phyloP scores from a whole-genome alignment of 2,113 vertebrate species.

The Nannospalax galili region DNA sequence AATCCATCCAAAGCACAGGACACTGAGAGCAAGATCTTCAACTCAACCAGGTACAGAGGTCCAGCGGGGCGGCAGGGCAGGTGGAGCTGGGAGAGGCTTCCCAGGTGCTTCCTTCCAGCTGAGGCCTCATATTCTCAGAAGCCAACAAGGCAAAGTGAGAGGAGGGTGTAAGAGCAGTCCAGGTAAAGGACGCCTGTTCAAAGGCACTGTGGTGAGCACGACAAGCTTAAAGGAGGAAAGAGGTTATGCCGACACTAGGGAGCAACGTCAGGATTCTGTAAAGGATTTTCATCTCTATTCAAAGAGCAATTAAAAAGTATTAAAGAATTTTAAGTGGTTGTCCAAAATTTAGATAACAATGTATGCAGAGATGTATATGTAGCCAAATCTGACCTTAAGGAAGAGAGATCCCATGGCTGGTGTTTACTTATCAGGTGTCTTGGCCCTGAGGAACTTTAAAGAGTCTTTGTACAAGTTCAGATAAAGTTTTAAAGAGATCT shows the following conservation, averaged over 20 bases:
- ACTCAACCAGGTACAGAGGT: neutral
- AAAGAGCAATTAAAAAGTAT: neutral
- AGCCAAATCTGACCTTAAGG: neutral
- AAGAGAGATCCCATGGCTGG: neutral
- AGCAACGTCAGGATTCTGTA: neutral
- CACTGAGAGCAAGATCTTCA: neutral
- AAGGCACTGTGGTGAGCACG: neutral
- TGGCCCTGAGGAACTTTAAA: slow-evolving; percentile 5
- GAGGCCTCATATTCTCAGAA: neutral
- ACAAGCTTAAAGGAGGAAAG: neutral
- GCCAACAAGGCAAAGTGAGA: neutral
- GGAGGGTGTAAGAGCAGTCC: neutral
- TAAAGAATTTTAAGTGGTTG: slow-evolving; percentile 23
- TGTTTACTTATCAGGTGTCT: neutral
- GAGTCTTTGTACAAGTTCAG: neutral
- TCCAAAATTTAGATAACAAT: neutral
- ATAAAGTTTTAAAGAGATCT: slow-evolving; percentile 16
- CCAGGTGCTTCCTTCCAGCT: neutral
- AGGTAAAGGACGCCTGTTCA: neutral
- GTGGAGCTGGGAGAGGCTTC: neutral
- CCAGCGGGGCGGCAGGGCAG: neutral
- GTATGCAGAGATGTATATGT: neutral
- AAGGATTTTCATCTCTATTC: neutral
- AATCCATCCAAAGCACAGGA: neutral
- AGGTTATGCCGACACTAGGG: neutral